Evolutionary conservation across 2,888 invertebrate species (phyloP).

Genomic region (Plagodis dolabraria): DNA sequence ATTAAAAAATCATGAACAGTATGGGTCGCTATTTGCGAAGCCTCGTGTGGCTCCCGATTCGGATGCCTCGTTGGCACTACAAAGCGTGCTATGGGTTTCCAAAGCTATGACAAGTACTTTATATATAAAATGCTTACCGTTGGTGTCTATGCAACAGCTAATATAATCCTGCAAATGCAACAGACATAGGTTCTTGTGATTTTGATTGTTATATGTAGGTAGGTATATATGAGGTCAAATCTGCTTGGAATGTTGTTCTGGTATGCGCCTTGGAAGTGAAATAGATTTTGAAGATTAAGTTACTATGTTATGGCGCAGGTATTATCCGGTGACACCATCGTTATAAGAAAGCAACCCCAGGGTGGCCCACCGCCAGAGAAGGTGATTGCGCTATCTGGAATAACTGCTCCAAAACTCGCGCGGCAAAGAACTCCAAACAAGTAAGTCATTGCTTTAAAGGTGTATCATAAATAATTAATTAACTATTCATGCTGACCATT

Average conservation of each 20-base stretch:
- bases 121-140: not conserved
- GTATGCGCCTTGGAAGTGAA: not conserved
- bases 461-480: too few species aligned
- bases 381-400: conserved; percentile 94
- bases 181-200: not conserved
- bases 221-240: conserved; percentile 7
- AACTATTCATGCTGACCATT: too few species aligned
- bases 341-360: conserved; percentile 93
- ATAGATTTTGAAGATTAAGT: conserved; percentile 2
- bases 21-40: conserved; percentile 36
- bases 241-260: not conserved
- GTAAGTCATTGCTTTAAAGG: conserved; percentile 55
- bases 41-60: conserved; percentile 69
- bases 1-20: conserved; percentile 39
- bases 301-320: conserved; percentile 85
- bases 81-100: conserved; percentile 27
- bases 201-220: conserved; percentile 3
- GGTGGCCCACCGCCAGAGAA: conserved; percentile 97
- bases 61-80: conserved; percentile 79
- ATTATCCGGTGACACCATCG: conserved; percentile 97
- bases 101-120: not conserved
- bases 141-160: not conserved
- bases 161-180: not conserved
- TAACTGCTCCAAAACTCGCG: conserved; percentile 95
- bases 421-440: conserved; percentile 74